Evolutionary conservation across 1,140 invertebrate species (phyloP).

Genomic region (Dendroctonus ponderosae): DNA sequence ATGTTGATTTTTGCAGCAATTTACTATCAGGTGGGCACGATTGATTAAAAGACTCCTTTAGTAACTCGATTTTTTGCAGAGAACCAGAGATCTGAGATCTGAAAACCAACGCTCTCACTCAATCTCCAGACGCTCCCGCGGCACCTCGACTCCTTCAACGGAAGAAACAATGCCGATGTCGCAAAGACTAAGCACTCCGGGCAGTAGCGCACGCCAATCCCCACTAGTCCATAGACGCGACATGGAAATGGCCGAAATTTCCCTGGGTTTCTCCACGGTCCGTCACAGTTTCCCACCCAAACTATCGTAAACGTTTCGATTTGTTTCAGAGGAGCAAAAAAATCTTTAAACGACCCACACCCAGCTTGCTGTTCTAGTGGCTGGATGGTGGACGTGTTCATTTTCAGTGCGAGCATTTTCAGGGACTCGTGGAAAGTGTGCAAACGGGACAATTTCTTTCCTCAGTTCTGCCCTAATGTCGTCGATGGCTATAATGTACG

Average conservation of each 20-base stretch:
- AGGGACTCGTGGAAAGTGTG: too few species aligned
- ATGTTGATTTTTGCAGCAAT: slow-evolving; percentile 85
- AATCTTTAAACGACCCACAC: too few species aligned
- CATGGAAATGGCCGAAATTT: slow-evolving; percentile 28
- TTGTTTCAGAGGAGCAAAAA: too few species aligned
- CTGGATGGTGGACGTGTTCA: too few species aligned
- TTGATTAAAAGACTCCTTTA: too few species aligned
- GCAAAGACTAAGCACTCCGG: slow-evolving; percentile 45
- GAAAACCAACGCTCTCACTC: slow-evolving; percentile 43
- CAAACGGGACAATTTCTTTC: too few species aligned
- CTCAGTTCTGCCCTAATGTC: too few species aligned
- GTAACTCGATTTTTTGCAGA: slow-evolving; percentile 46
- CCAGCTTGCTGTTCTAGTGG: too few species aligned
- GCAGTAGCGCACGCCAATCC: slow-evolving; percentile 43
- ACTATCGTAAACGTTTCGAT: too few species aligned
- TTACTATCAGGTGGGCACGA: slow-evolving; percentile 61
- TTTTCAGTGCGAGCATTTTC: too few species aligned
- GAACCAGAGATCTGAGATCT: slow-evolving; percentile 57
- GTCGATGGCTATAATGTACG: too few species aligned
- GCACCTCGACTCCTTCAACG: slow-evolving; percentile 41
- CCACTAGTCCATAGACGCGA: slow-evolving; percentile 38
- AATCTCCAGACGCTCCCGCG: slow-evolving; percentile 26
- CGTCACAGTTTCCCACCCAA: too few species aligned
- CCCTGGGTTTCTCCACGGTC: slow-evolving; percentile 26
- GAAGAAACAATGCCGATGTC: slow-evolving; percentile 52